phyloP scores from a whole-genome alignment of 2,888 invertebrate genomes.

The Ganaspis brasiliensis region DNA sequence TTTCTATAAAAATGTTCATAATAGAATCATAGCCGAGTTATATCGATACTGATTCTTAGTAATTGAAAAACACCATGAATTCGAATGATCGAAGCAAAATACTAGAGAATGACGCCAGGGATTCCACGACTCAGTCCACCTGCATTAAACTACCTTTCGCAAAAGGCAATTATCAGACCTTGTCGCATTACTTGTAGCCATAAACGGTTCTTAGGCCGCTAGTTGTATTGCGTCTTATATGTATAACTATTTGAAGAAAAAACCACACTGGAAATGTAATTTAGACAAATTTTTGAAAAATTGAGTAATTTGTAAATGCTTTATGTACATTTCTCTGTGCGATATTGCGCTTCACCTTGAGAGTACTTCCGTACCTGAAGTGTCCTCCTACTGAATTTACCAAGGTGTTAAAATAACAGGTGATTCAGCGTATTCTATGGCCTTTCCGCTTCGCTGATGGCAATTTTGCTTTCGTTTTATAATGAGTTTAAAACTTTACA shows the following conservation, averaged over 20 bases:
- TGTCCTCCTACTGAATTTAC: constrained; percentile 16
- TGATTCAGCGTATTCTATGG: constrained; percentile 25
- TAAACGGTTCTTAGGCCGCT: constrained; percentile 60
- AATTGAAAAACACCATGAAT: constrained; percentile 30
- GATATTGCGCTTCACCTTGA: constrained; percentile 19
- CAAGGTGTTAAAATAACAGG: constrained; percentile 31
- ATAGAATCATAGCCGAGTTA: background rate
- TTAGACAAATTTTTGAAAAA: background rate
- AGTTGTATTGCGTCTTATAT: constrained; percentile 43
- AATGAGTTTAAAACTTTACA: constrained; percentile 60
- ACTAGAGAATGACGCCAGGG: constrained; percentile 15
- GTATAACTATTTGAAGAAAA: background rate
- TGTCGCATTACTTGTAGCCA: constrained; percentile 63
- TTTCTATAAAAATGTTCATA: background rate
- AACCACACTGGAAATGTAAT: background rate
- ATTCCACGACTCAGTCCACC: constrained; percentile 49
- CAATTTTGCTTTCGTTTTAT: constrained; percentile 59
- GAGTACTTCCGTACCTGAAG: constrained; percentile 24
- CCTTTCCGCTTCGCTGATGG: constrained; percentile 46
- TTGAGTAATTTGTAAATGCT: background rate
- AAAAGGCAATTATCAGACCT: constrained; percentile 68
- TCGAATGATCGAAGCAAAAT: constrained; percentile 26
- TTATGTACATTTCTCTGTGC: constrained; percentile 4
- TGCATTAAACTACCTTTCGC: constrained; percentile 57
- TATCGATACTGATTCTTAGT: background rate